Evolutionary conservation across 2,113 vertebrate genomes (phyloP), one percentile per base, ranked within the genome.

Genomic region (Tyrannus savana): DNA sequence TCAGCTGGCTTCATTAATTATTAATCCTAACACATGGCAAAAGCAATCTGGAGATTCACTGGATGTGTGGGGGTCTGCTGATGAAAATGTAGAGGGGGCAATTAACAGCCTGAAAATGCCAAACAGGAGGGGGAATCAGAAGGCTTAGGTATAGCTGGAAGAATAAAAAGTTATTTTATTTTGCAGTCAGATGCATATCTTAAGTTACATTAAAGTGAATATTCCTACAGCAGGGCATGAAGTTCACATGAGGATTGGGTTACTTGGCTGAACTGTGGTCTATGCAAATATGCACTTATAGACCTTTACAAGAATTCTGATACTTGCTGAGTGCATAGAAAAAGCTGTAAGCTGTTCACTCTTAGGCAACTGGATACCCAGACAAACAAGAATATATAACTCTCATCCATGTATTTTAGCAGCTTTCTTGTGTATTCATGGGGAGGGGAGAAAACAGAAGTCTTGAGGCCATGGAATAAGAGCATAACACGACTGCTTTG

Each of bases 21-120:
- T 97, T 97, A 75, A 96, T 79, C 82, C n/a, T 31, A 90, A 92
- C 95, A 97, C 87, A 95, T 91, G 94, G 95, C 87, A 91, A 77
- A 90, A 92, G 71, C 82, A 80, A 60, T 90, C 44, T 88, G 88
- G 59, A 81, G 85, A 81, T 63, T 86, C 21, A 15, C 35, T 64
- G 76, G 42, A 42, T 58, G 50, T 14, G 25, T 30, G 67, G 7
- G 79, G 75, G 46, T 91, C 90, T 92, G 75, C 14, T 78, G 68
- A 47, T 90, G 87, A 76, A 90, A 90, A 85, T 67, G 75, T 67
- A 86, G 83, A 90, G 59, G 88, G 85, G 25, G 44, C 66, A 94
- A 80, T 86, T 95, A 90, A 8, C 79, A 74, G n/a, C 19, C 41
- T 84, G 83, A 86, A 78, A 95, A 93, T 30, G 15, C 37, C 58